Conservation (phyloP, 2,113 vertebrate genomes). For the Oreochromis spilurus region DNA sequence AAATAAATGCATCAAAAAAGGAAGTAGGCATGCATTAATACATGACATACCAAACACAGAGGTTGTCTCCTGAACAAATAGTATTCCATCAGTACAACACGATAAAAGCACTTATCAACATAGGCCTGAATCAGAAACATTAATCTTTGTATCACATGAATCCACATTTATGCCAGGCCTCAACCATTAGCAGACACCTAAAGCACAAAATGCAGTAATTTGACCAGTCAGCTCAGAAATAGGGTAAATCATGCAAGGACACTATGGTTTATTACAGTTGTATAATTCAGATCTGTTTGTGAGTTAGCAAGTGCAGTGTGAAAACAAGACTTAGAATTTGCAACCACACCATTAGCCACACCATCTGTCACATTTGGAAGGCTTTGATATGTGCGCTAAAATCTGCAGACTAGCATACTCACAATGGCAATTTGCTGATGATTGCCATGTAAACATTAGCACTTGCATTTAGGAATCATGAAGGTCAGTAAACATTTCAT, state of each 20-base stretch:
- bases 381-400: neutral
- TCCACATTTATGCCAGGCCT: neutral
- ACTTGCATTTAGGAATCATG: neutral
- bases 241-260: neutral
- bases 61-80: slow-evolving; percentile 20
- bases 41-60: neutral
- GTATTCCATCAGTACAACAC: neutral
- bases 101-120: slow-evolving; percentile 30
- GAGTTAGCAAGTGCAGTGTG: neutral
- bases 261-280: neutral
- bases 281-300: neutral
- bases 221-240: neutral
- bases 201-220: neutral
- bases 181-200: slow-evolving; percentile 7
- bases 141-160: slow-evolving; percentile 37
- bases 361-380: neutral
- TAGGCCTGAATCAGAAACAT: slow-evolving; percentile 10
- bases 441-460: neutral
- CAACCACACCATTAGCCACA: neutral
- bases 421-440: neutral
- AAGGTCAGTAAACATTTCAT: neutral
- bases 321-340: neutral
- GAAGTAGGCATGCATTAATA: neutral
- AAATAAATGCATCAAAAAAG: slow-evolving; percentile 10
- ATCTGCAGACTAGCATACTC: neutral